These are phyloP conservation scores for Herpailurus yagouaroundi DNA, from an alignment of 2,113 vertebrate genomes.

Conservation along the genomic window DNA sequence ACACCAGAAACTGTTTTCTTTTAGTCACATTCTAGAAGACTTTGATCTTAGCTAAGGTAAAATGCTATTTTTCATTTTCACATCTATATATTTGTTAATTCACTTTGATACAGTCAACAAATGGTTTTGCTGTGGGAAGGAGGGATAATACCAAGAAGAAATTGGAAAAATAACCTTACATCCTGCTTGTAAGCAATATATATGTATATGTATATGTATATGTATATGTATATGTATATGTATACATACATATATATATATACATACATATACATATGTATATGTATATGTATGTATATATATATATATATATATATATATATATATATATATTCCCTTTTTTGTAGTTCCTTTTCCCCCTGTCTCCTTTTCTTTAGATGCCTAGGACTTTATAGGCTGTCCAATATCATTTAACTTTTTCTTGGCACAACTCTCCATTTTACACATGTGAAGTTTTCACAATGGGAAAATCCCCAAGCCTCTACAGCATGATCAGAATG, in stretches of 20 bases:
- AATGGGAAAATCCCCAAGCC: neutral
- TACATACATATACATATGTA: neutral
- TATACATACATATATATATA: accelerated
- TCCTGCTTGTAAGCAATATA: neutral
- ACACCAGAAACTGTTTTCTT: neutral
- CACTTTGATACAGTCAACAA: neutral
- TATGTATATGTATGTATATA: no score
- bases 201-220: neutral
- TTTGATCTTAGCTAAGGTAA: neutral
- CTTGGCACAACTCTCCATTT: neutral
- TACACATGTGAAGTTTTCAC: neutral
- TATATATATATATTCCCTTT: neutral
- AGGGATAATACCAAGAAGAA: neutral
- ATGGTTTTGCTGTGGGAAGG: neutral
- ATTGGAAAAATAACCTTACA: neutral
- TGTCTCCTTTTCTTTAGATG: neutral
- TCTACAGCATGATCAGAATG: neutral
- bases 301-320: accelerated
- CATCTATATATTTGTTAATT: neutral
- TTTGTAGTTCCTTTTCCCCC: neutral
- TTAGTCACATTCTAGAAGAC: neutral
- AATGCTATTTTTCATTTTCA: neutral
- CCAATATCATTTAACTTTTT: neutral
- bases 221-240: no score
- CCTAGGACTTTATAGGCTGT: neutral